These are phyloP conservation scores for Lamellibrachia luymesi DNA, from an alignment of 1,140 invertebrate species.

Conservation along the genomic window DNA sequence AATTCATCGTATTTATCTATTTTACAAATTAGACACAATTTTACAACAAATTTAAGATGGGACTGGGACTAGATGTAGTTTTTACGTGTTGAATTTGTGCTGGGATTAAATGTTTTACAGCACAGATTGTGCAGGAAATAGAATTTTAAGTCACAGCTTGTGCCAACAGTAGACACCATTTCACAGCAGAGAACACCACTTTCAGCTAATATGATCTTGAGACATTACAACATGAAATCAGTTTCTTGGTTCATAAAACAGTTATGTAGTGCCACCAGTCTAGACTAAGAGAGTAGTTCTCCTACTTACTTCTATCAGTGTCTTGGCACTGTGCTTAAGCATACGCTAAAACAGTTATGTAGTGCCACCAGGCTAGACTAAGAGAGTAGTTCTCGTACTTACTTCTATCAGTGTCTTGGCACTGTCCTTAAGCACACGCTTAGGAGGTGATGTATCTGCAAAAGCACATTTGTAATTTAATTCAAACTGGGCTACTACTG, in stretches of 20 bases:
- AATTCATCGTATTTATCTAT: neutral
- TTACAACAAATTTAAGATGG: no score
- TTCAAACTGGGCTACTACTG: neutral
- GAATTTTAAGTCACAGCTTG: neutral
- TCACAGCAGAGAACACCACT: neutral
- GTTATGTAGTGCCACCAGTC: constrained; percentile 67
- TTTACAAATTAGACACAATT: no score
- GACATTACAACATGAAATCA: neutral
- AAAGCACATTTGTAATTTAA: constrained; percentile 24
- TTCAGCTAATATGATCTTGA: neutral
- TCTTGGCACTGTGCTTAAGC: constrained; percentile 33
- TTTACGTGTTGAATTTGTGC: neutral
- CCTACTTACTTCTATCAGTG: constrained; percentile 34
- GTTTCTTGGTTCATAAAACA: constrained; percentile 61
- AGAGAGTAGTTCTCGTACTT: neutral
- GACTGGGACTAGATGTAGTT: neutral
- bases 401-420: constrained; percentile 36
- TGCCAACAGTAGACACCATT: no score
- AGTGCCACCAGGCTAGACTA: constrained; percentile 58
- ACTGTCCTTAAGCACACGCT: constrained; percentile 46
- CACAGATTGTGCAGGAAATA: neutral
- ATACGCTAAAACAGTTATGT: constrained; percentile 69
- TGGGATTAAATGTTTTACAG: neutral
- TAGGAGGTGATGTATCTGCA: constrained; percentile 75
- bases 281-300: neutral